Conservation (phyloP, 2,113 vertebrate species). For the Mormyrus iriodes region DNA sequence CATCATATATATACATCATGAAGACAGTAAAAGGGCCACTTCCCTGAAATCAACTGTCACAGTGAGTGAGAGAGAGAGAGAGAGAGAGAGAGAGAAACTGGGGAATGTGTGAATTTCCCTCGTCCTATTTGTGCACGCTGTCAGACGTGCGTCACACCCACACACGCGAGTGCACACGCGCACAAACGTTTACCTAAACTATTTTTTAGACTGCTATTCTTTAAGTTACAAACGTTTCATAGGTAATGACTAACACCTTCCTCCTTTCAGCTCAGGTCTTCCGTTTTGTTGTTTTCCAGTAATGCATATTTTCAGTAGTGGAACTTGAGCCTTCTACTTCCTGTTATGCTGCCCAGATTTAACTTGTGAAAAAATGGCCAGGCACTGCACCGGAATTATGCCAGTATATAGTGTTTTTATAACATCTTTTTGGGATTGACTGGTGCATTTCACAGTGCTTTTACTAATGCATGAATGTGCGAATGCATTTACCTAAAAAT, state of each 20-base stretch:
- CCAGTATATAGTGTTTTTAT: background rate
- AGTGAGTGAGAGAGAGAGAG: background rate
- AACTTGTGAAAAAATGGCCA: background rate
- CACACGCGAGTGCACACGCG: background rate
- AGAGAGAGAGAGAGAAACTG: background rate
- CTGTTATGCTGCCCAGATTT: conserved; percentile 19
- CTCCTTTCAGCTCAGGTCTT: background rate
- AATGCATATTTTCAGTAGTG: conserved; percentile 8
- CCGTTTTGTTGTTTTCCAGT: background rate
- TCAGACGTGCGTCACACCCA: background rate
- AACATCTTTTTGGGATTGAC: background rate
- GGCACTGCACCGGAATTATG: background rate
- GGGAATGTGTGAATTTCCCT: background rate
- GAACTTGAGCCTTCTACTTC: conserved; percentile 11
- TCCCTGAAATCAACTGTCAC: conserved; percentile 6
- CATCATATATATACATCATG: no score
- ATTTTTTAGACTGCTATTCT: background rate
- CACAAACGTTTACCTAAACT: background rate
- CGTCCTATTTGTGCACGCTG: background rate
- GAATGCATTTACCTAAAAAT: background rate
- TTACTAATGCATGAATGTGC: background rate
- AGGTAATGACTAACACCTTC: background rate
- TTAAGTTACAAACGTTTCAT: background rate
- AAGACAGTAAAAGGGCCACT: background rate
- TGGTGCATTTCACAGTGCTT: background rate